These are phyloP conservation scores for Petrocephalus zakoni DNA, from an alignment of 2,113 vertebrate genomes.

Conservation along the genomic window DNA sequence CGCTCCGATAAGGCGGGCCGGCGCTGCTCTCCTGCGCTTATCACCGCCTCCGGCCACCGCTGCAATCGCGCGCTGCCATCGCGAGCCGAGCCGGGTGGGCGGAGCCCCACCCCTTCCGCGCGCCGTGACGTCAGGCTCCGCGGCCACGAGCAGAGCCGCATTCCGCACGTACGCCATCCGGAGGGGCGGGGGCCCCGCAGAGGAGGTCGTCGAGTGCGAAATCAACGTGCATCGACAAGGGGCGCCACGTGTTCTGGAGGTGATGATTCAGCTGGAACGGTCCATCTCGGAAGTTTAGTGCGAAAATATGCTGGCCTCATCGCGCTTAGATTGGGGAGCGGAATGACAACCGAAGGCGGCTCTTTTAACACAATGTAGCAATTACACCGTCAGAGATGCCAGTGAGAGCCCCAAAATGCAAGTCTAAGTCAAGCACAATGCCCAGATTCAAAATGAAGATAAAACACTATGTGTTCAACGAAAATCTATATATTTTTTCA, in stretches of 20 bases:
- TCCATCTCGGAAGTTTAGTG: not conserved
- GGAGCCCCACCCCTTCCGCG: not conserved
- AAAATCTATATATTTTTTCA: not conserved
- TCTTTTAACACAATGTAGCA: not conserved
- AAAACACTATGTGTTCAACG: not conserved
- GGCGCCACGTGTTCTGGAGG: not conserved
- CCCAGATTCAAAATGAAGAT: not conserved
- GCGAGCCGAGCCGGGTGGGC: not conserved
- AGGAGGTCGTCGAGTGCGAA: not conserved
- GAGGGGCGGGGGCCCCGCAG: not conserved
- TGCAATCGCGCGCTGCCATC: not conserved
- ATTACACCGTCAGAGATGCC: not conserved
- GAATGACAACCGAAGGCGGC: not conserved
- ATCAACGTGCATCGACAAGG: slow-evolving; percentile 2
- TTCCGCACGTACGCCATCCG: slow-evolving; percentile 24
- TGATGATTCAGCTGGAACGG: not conserved
- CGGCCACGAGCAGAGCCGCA: not conserved
- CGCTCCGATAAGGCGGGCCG: not conserved
- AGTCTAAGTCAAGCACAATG: not conserved
- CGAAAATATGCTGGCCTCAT: not conserved
- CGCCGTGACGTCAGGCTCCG: not conserved
- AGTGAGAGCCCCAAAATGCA: not conserved
- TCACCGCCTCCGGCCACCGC: not conserved
- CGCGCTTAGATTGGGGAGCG: not conserved
- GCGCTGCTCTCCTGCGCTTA: not conserved